phyloP scores from a whole-genome alignment of 2,888 invertebrate species.

The Resseliella maxima region DNA sequence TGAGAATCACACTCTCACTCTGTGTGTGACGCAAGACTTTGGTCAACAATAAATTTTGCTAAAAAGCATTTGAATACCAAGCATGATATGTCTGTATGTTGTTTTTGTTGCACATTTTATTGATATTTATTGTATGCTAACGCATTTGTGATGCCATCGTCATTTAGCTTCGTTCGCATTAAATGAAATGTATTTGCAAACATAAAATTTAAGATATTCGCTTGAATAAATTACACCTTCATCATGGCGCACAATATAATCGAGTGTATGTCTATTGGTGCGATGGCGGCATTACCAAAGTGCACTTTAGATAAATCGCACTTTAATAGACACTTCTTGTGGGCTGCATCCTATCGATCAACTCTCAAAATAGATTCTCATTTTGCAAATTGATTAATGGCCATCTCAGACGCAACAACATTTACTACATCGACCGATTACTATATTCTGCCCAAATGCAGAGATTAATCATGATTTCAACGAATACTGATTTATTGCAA shows the following conservation, averaged over 20 bases:
- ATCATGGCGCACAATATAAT: no score
- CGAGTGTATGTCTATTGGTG: neutral
- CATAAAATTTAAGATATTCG: conserved; percentile 25
- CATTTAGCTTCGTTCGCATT: neutral
- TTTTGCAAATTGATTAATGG: conserved; percentile 30
- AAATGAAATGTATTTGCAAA: neutral
- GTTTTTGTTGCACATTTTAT: neutral
- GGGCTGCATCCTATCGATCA: conserved; percentile 39
- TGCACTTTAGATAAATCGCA: conserved; percentile 51
- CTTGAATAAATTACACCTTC: conserved; percentile 32
- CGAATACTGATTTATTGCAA: conserved; percentile 19
- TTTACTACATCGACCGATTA: neutral
- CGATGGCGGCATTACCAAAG: neutral
- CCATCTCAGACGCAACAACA: neutral
- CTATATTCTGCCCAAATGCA: neutral
- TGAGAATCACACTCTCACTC: neutral
- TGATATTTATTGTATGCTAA: conserved; percentile 33
- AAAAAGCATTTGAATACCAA: neutral
- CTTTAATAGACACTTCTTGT: conserved; percentile 46
- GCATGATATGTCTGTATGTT: neutral
- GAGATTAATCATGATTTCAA: conserved; percentile 22
- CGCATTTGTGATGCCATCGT: neutral
- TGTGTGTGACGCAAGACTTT: conserved; percentile 16
- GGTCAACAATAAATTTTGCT: conserved; percentile 44
- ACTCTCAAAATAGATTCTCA: conserved; percentile 34